Conservation (phyloP, 2,113 vertebrate genomes). For the Chiloscyllium plagiosum region DNA sequence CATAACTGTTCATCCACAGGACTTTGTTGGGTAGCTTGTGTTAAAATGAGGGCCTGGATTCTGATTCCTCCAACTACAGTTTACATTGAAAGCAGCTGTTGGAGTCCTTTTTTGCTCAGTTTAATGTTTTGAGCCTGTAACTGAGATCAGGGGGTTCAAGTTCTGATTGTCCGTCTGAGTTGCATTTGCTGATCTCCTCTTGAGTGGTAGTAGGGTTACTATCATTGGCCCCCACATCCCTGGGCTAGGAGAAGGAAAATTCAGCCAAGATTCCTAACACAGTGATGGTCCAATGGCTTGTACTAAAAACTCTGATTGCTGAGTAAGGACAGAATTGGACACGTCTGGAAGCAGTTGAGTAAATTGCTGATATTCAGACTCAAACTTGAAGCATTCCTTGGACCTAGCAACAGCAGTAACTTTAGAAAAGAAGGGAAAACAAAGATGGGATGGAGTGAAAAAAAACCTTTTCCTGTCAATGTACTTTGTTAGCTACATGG, state of each 20-base stretch:
- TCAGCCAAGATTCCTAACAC: background rate
- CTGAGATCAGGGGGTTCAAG: background rate
- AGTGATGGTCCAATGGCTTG: background rate
- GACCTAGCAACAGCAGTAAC: background rate
- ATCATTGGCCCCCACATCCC: background rate
- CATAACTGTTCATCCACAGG: background rate
- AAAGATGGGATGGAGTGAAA: background rate
- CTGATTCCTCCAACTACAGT: background rate
- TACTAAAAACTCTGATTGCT: background rate
- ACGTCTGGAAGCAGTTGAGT: background rate
- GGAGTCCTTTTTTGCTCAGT: background rate
- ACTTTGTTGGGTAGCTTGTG: background rate
- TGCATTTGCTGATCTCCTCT: slow-evolving; percentile 1
- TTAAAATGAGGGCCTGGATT: background rate
- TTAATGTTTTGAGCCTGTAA: background rate
- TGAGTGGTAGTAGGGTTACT: background rate
- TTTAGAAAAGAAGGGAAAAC: background rate
- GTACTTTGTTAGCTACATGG: background rate
- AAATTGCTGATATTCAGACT: background rate
- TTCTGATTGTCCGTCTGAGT: background rate
- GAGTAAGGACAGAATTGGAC: background rate
- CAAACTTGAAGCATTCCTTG: background rate
- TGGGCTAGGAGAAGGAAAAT: background rate
- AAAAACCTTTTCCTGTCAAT: background rate
- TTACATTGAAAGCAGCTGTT: slow-evolving; percentile 21